Evolutionary conservation across 2,888 invertebrate species (phyloP).

Genomic region (Mamestra brassicae): DNA sequence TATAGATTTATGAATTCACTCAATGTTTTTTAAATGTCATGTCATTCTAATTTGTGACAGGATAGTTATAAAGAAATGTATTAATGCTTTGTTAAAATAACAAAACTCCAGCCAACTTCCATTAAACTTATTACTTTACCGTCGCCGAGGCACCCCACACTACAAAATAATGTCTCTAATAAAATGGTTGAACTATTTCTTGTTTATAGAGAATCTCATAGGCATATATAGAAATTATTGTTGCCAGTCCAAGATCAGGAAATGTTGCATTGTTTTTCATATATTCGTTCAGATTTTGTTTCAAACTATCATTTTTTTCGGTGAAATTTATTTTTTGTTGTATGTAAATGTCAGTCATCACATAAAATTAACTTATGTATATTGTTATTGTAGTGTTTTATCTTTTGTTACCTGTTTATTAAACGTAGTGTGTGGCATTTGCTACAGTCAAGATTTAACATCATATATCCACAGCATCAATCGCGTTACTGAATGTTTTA

Average conservation of each 20-base stretch:
- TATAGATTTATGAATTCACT: too few relatives aligned
- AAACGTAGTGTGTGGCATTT: not conserved
- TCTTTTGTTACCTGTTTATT: not conserved
- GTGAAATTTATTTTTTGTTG: slow-evolving; percentile 3
- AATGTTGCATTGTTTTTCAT: not conserved
- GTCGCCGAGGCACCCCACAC: not conserved
- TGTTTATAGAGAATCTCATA: slow-evolving; percentile 4
- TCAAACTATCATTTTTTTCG: not conserved
- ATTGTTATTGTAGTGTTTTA: not conserved
- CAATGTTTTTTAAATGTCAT: too few relatives aligned
- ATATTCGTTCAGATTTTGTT: not conserved
- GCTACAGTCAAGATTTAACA: not conserved
- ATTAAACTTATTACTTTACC: not conserved
- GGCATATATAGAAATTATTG: slow-evolving; percentile 16
- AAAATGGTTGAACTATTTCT: slow-evolving; percentile 15
- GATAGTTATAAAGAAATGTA: too few relatives aligned
- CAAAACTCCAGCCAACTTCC: too few relatives aligned
- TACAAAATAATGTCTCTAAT: slow-evolving; percentile 1
- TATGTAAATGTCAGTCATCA: not conserved
- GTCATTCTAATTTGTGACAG: too few relatives aligned
- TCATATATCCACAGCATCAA: slow-evolving; percentile 6
- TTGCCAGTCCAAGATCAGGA: not conserved
- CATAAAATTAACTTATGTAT: not conserved
- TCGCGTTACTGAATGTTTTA: not conserved
- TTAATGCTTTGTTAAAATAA: too few relatives aligned